phyloP scores from a whole-genome alignment of 2,888 invertebrate species.

The Nomada ferruginata region DNA sequence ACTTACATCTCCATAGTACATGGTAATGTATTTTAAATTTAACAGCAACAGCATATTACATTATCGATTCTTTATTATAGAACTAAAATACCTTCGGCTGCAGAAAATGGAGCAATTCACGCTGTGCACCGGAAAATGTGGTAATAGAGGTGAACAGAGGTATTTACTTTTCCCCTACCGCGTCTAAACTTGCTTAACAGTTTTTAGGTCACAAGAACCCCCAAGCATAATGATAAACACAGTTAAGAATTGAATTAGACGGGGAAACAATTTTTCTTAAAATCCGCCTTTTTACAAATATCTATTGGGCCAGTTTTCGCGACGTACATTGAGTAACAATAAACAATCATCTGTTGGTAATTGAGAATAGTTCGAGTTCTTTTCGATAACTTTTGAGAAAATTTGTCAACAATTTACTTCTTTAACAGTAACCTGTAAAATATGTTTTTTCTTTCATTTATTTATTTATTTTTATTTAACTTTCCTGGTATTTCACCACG shows the following conservation, averaged over 20 bases:
- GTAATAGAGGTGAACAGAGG: conserved; percentile 51
- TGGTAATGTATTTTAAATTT: too few relatives aligned
- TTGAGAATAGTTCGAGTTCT: too few relatives aligned
- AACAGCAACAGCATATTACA: not conserved
- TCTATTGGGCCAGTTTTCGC: too few relatives aligned
- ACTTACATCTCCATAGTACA: too few relatives aligned
- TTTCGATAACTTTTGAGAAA: too few relatives aligned
- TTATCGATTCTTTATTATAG: not conserved
- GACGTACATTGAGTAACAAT: too few relatives aligned
- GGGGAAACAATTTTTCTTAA: not conserved
- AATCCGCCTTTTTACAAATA: not conserved
- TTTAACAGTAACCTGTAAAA: too few relatives aligned
- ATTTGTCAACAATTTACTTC: too few relatives aligned
- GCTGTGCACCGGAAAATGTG: conserved; percentile 45
- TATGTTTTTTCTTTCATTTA: too few relatives aligned
- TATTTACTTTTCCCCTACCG: conserved; percentile 58
- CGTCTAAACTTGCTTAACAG: conserved; percentile 48
- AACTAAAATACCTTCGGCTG: not conserved
- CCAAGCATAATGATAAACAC: conserved; percentile 31
- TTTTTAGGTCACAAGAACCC: conserved; percentile 31
- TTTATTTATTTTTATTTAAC: too few relatives aligned
- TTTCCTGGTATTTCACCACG: too few relatives aligned
- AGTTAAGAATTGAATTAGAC: conserved; percentile 10
- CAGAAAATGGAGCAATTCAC: conserved; percentile 42
- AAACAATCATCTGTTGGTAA: too few relatives aligned